Conservation (phyloP, 37 sponge, comb jelly and placozoan genomes). For the Diacarnus erythraeanus region DNA sequence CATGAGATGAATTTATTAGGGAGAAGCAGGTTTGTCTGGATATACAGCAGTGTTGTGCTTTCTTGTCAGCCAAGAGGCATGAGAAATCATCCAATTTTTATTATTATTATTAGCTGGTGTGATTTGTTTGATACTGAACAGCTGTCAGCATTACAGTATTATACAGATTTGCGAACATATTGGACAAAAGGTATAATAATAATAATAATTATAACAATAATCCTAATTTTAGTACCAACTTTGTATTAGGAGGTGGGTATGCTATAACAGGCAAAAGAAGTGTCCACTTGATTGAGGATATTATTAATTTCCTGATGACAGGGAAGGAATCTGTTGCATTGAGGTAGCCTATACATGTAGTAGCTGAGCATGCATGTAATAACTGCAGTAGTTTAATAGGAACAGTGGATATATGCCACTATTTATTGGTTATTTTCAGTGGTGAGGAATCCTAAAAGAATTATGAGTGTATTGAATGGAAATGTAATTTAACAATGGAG, state of each 20-base stretch:
- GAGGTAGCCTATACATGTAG: not conserved
- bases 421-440: too few species aligned
- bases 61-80: not conserved
- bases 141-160: slow-evolving; percentile 7
- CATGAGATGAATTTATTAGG: slow-evolving; percentile 2
- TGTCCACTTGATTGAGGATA: not conserved
- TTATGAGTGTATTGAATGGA: too few species aligned
- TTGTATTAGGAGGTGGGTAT: not conserved
- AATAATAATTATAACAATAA: too few species aligned
- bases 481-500: too few species aligned
- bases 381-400: not conserved
- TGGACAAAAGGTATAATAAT: slow-evolving; percentile 16
- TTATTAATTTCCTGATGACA: not conserved
- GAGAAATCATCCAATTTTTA: not conserved
- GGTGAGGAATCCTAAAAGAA: too few species aligned
- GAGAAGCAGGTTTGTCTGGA: not conserved
- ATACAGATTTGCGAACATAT: slow-evolving; percentile 10
- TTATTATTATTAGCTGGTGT: slow-evolving; percentile 22
- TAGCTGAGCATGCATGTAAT: not conserved
- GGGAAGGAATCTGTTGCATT: not conserved
- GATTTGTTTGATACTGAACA: slow-evolving; percentile 2
- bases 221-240: too few species aligned
- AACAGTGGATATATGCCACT: too few species aligned
- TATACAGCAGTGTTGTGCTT: not conserved
- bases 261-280: not conserved